Evolutionary conservation across 2,113 vertebrate species (phyloP).

Genomic region (Archocentrus centrarchus): DNA sequence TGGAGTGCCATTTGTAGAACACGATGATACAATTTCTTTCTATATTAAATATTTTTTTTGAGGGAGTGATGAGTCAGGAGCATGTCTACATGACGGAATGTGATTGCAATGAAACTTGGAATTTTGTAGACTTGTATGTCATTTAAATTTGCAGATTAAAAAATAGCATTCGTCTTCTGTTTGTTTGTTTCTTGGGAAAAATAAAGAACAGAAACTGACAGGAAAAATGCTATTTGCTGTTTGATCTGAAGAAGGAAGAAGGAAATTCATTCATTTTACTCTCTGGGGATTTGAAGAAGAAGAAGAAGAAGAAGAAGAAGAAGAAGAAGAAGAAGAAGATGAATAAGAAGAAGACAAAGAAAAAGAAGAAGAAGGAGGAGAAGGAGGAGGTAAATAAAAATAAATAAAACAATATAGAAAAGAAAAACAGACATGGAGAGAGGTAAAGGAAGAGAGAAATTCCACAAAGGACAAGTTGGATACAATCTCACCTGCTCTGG

Average conservation of each 20-base stretch:
- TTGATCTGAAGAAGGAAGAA: conserved; percentile 61
- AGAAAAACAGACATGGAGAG: not conserved
- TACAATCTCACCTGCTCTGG: conserved; percentile 67
- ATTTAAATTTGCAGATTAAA: conserved; percentile 37
- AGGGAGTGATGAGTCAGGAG: conserved; percentile 70
- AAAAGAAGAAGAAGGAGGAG: not conserved
- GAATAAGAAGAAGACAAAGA: conserved; percentile 47
- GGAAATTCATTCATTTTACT: conserved; percentile 54
- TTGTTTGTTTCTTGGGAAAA: conserved; percentile 4
- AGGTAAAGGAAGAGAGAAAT: conserved; percentile 18
- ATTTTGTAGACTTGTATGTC: conserved; percentile 30
- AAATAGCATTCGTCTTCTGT: conserved; percentile 18
- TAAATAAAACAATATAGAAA: not conserved
- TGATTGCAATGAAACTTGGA: conserved; percentile 44
- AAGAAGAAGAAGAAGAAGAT: not conserved
- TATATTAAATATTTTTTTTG: conserved; percentile 59
- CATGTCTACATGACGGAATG: conserved; percentile 50
- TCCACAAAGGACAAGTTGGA: conserved; percentile 63
- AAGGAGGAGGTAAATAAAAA: not conserved
- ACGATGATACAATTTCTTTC: conserved; percentile 49
- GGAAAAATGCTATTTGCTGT: conserved; percentile 40
- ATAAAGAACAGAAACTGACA: conserved; percentile 27
- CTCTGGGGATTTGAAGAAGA: conserved; percentile 53
- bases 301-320: conserved; percentile 44
- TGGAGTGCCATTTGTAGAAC: conserved; percentile 60